Conservation (phyloP, 2,797 vertebrate species). For the Macropodus opercularis region DNA sequence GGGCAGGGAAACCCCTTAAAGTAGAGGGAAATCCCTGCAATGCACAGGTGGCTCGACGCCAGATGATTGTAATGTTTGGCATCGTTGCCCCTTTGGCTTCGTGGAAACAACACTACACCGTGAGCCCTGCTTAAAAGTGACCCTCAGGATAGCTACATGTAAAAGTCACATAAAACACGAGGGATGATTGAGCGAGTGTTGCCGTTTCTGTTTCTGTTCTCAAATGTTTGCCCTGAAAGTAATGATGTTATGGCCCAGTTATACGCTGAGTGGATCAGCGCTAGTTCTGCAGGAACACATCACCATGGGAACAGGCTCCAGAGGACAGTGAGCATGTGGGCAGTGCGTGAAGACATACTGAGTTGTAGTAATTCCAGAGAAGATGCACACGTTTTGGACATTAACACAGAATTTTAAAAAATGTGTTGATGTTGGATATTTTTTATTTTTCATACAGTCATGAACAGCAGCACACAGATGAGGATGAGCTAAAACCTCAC, state of each 20-base stretch:
- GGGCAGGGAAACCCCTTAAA: slow-evolving; percentile 7
- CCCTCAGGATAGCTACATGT: slow-evolving; percentile 31
- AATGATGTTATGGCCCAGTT: slow-evolving; percentile 59
- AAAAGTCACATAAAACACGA: slow-evolving; percentile 29
- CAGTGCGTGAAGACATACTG: slow-evolving; percentile 25
- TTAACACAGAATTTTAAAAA: background rate
- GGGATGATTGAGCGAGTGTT: slow-evolving; percentile 9
- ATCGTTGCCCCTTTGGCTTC: slow-evolving; percentile 6
- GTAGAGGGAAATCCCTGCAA: slow-evolving; percentile 14
- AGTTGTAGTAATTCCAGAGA: background rate
- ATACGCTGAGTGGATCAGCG: slow-evolving; percentile 37
- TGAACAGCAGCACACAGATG: background rate
- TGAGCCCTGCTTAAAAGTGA: slow-evolving; percentile 35
- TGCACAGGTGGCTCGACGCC: slow-evolving; percentile 23
- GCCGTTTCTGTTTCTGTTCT: slow-evolving; percentile 21
- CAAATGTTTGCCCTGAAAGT: slow-evolving; percentile 10
- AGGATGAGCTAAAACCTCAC: no score
- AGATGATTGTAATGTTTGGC: slow-evolving; percentile 37
- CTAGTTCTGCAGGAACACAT: slow-evolving; percentile 28
- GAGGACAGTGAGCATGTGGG: slow-evolving; percentile 44
- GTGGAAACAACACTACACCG: slow-evolving; percentile 38
- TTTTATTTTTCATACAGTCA: slow-evolving; percentile 3
- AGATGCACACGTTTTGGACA: slow-evolving; percentile 7
- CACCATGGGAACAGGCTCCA: slow-evolving; percentile 65
- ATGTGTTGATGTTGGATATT: slow-evolving; percentile 3